phyloP scores from a whole-genome alignment of 2,888 invertebrate species.

The Cephus runcator region DNA sequence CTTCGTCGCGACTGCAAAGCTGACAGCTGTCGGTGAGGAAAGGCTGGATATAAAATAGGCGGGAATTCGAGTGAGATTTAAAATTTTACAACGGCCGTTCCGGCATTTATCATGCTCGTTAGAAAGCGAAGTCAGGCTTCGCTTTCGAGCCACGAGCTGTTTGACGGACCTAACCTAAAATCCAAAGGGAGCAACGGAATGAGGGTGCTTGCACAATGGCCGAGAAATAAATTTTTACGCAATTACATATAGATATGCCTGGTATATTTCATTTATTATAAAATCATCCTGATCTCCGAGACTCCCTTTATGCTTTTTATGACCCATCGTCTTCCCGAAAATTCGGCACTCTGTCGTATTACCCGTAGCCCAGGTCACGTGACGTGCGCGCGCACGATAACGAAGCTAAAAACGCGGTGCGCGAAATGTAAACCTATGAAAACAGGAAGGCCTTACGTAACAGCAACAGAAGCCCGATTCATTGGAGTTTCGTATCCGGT shows the following conservation, averaged over 20 bases:
- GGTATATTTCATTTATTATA: neutral
- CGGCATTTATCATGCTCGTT: neutral
- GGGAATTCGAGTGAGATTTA: neutral
- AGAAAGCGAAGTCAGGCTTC: neutral
- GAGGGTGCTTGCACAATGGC: neutral
- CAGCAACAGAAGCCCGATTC: slow-evolving; percentile 27
- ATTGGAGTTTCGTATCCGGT: slow-evolving; percentile 22
- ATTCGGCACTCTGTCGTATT: neutral
- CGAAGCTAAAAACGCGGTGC: neutral
- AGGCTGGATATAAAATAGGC: neutral
- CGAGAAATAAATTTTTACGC: neutral
- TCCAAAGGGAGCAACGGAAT: neutral
- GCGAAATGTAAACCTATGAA: slow-evolving; percentile 4
- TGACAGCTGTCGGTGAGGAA: no score
- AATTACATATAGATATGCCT: neutral
- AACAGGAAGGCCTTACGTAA: slow-evolving; percentile 26
- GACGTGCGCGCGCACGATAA: neutral
- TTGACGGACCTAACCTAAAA: neutral
- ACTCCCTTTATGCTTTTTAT: neutral
- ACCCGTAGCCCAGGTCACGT: neutral
- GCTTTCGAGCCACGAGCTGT: neutral
- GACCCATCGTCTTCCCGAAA: neutral
- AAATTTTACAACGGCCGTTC: neutral
- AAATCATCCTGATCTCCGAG: neutral
- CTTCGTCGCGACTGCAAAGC: neutral